phyloP scores from a whole-genome alignment of 1,140 invertebrate genomes.

The Druon quercuslanigerum region DNA sequence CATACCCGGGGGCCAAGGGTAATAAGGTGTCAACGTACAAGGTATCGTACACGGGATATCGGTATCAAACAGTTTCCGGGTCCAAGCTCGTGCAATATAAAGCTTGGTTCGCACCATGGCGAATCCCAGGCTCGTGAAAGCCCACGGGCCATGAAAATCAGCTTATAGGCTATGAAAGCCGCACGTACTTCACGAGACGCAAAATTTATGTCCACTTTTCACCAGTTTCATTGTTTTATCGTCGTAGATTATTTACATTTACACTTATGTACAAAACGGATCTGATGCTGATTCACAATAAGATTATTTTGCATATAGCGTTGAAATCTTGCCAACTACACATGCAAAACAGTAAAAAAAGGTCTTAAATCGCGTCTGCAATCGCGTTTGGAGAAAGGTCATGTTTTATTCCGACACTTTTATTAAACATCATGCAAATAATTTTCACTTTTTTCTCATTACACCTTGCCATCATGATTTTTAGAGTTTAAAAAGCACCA shows the following conservation, averaged over 20 bases:
- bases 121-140: slow-evolving; percentile 51
- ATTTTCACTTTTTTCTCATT: not conserved
- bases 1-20: slow-evolving; percentile 48
- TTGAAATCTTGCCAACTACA: not conserved
- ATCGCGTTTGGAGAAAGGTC: not conserved
- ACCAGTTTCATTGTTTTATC: slow-evolving; percentile 26
- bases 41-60: slow-evolving; percentile 56
- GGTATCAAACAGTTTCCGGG: slow-evolving; percentile 56
- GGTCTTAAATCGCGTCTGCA: not conserved
- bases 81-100: slow-evolving; percentile 43
- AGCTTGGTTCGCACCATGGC: slow-evolving; percentile 39
- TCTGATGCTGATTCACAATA: slow-evolving; percentile 16
- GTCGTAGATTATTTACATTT: slow-evolving; percentile 13
- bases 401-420: not conserved
- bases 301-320: slow-evolving; percentile 8
- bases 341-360: not conserved
- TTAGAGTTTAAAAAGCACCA: not conserved
- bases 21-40: slow-evolving; percentile 60
- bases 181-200: slow-evolving; percentile 20
- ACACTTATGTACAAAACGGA: slow-evolving; percentile 22
- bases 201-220: slow-evolving; percentile 30
- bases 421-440: not conserved
- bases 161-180: slow-evolving; percentile 39
- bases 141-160: slow-evolving; percentile 53
- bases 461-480: not conserved